phyloP scores from a whole-genome alignment of 92 coral and sea anemone genomes.

The Phenganax marumi region DNA sequence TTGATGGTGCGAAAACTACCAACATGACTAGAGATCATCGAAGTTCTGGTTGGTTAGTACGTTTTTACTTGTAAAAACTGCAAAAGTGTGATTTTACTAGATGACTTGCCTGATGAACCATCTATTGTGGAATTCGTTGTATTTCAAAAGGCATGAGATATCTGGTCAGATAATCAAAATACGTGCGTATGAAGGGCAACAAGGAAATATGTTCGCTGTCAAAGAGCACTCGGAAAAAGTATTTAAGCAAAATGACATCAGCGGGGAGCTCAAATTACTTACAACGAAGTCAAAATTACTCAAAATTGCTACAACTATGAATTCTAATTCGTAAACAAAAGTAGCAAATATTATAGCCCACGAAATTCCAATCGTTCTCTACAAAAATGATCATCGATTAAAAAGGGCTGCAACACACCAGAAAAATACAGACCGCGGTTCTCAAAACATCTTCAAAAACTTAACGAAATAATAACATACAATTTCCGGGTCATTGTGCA shows the following conservation, averaged over 20 bases:
- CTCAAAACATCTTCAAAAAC: slow-evolving; percentile 7
- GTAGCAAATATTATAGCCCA: neutral
- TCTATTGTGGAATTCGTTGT: slow-evolving; percentile 11
- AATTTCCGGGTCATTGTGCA: slow-evolving; percentile 34
- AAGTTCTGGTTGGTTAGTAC: too few relatives aligned
- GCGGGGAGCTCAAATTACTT: neutral
- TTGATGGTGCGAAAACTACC: too few relatives aligned
- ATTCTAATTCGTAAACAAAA: neutral
- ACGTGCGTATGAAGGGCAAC: neutral
- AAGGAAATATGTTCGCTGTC: slow-evolving; percentile 20
- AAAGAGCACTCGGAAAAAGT: slow-evolving; percentile 10
- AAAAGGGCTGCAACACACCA: slow-evolving; percentile 4
- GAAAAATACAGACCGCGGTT: neutral
- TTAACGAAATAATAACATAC: slow-evolving; percentile 17
- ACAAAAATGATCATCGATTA: slow-evolving; percentile 1
- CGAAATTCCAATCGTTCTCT: neutral
- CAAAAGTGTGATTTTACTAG: too few relatives aligned
- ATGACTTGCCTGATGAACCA: neutral
- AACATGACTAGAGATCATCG: too few relatives aligned
- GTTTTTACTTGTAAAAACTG: too few relatives aligned
- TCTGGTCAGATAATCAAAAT: neutral
- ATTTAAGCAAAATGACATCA: slow-evolving; percentile 11
- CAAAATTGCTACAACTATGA: neutral
- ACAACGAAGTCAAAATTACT: neutral
- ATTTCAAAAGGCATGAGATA: neutral